A percentile compares a stretch with the other conserved stretches of the same genome.
phyloP scores from a whole-genome alignment of 2,888 invertebrate genomes.

The Netelia virgata region DNA sequence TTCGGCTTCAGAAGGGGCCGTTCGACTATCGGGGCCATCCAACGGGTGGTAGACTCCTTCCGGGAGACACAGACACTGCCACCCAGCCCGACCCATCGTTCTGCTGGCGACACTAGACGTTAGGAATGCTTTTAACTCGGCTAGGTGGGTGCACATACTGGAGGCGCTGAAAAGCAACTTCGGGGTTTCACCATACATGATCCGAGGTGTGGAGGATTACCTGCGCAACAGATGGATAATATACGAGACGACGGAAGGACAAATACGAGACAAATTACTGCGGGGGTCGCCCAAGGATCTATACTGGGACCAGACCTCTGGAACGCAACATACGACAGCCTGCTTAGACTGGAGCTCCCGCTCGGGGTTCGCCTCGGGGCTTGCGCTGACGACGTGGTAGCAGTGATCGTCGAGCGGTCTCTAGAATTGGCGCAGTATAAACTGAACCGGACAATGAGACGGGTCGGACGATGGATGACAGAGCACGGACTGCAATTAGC shows the following conservation, averaged over 20 bases:
- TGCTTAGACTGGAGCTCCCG: conserved; percentile 21
- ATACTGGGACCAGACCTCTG: background rate
- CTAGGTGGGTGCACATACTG: background rate
- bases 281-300: background rate
- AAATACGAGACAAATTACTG: too few species aligned
- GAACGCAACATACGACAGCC: conserved; percentile 7
- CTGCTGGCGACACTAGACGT: background rate
- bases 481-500: conserved; percentile 60
- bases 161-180: background rate
- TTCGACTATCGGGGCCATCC: background rate
- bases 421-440: too few species aligned
- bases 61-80: background rate
- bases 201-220: background rate
- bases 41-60: background rate
- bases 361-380: conserved; percentile 8
- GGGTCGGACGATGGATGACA: conserved; percentile 39
- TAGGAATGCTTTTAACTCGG: conserved; percentile 32
- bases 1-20: background rate
- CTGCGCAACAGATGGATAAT: background rate
- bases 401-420: conserved; percentile 35
- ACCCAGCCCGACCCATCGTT: background rate
- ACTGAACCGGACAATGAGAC: too few species aligned
- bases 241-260: background rate
- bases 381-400: conserved; percentile 53
- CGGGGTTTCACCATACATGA: background rate